Percentiles rank a stretch among this genome's conserved stretches.
Evolutionary conservation across 2,797 vertebrate species (phyloP).

Genomic region (Chanos chanos): DNA sequence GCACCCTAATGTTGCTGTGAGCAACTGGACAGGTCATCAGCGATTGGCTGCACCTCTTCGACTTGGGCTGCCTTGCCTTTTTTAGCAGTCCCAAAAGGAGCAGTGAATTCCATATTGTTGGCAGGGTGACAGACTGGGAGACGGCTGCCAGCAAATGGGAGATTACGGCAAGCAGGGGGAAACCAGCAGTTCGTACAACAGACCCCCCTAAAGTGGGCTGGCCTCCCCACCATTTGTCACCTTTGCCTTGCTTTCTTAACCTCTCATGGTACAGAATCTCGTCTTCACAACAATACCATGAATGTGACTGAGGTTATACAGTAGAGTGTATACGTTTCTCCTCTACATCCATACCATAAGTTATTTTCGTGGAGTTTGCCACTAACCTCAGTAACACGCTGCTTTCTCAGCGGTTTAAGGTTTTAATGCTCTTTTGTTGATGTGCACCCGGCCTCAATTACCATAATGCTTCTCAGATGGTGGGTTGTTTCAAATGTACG

Average conservation of each 20-base stretch:
- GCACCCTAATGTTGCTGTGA: conserved; percentile 63
- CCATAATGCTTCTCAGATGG: conserved; percentile 13
- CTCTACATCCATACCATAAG: too few relatives aligned
- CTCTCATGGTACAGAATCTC: conserved; percentile 42
- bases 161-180: conserved; percentile 64
- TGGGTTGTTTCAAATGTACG: conserved; percentile 12
- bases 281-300: not conserved
- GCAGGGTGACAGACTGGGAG: conserved; percentile 81
- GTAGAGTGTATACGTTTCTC: too few relatives aligned
- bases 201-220: conserved; percentile 36
- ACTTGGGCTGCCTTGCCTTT: conserved; percentile 94
- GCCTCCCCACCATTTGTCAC: conserved; percentile 57
- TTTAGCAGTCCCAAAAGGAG: conserved; percentile 87
- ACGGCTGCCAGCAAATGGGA: conserved; percentile 84
- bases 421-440: not conserved
- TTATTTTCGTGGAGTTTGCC: too few relatives aligned
- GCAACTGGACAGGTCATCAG: conserved; percentile 71
- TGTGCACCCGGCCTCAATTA: not conserved
- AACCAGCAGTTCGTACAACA: conserved; percentile 52
- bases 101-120: conserved; percentile 84
- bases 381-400: not conserved
- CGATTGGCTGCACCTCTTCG: conserved; percentile 83
- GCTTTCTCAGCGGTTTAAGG: not conserved
- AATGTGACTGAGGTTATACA: not conserved
- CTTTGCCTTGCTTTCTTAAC: conserved; percentile 47